Evolutionary conservation across 2,888 invertebrate genomes (phyloP).

Genomic region (Endotricha flammealis): DNA sequence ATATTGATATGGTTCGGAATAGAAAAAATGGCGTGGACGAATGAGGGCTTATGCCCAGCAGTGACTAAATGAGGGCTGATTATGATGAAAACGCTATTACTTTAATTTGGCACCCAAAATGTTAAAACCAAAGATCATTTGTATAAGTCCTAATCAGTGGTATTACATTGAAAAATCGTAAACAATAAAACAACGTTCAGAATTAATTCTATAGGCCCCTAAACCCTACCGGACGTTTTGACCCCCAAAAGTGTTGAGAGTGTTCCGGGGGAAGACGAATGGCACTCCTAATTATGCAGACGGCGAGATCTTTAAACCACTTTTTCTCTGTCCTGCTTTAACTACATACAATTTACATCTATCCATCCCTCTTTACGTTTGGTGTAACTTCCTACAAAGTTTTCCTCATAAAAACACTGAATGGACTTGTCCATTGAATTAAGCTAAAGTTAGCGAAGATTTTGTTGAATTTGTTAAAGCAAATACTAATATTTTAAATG

Average conservation of each 20-base stretch:
- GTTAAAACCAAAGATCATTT: no score
- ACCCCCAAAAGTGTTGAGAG: slow-evolving; percentile 8
- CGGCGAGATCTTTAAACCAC: background rate
- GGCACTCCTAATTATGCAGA: slow-evolving; percentile 8
- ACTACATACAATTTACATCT: slow-evolving; percentile 3
- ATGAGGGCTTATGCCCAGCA: no score
- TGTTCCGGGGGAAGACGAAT: slow-evolving; percentile 2
- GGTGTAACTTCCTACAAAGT: background rate
- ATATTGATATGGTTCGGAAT: no score
- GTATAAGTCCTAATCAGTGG: background rate
- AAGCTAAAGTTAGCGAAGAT: background rate
- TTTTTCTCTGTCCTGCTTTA: slow-evolving; percentile 6
- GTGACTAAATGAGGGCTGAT: no score
- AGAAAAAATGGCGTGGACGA: no score
- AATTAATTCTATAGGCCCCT: slow-evolving; percentile 1
- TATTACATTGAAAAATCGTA: slow-evolving; percentile 1
- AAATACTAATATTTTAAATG: no score
- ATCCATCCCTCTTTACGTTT: background rate
- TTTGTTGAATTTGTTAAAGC: no score
- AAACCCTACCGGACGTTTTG: background rate
- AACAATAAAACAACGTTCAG: background rate
- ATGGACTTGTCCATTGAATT: slow-evolving; percentile 1
- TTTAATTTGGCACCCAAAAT: no score
- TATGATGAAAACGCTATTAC: no score
- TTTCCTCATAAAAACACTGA: slow-evolving; percentile 1